Evolutionary conservation across 2,113 vertebrate genomes (phyloP).

Genomic region (Marcusenius ussheri): DNA sequence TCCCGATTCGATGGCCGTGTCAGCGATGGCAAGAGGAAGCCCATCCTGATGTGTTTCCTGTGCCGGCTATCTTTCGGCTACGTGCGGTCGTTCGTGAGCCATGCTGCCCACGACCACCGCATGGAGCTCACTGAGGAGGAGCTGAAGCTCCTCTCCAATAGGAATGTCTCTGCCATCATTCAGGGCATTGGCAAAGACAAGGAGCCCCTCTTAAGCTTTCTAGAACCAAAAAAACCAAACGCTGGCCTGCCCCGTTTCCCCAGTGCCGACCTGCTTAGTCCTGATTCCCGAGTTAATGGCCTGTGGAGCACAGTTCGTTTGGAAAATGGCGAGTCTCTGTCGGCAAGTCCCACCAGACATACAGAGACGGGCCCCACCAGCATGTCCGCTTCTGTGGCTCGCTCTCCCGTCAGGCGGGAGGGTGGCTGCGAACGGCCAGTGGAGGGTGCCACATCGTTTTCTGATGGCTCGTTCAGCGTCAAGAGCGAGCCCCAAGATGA

Average conservation of each 20-base stretch:
- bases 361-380: constrained; percentile 85
- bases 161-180: constrained; percentile 98
- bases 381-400: constrained; percentile 64
- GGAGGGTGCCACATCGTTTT: constrained; percentile 76
- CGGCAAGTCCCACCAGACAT: constrained; percentile 82
- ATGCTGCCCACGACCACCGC: constrained; percentile 99
- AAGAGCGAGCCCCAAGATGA: constrained; percentile 81
- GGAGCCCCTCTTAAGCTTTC: constrained; percentile 99
- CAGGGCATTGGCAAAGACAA: constrained; percentile 99
- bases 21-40: constrained; percentile 97
- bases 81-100: constrained; percentile 98
- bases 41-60: constrained; percentile 99
- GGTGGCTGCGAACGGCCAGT: not conserved
- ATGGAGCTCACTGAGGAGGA: constrained; percentile 99
- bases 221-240: constrained; percentile 99
- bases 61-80: constrained; percentile 99
- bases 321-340: constrained; percentile 92
- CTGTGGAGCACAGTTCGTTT: constrained; percentile 97
- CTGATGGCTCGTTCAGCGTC: constrained; percentile 81
- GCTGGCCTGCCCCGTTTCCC: constrained; percentile 97
- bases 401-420: constrained; percentile 52
- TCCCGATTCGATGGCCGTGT: constrained; percentile 99
- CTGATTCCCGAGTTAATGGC: constrained; percentile 88
- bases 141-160: constrained; percentile 96
- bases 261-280: constrained; percentile 96